Evolutionary conservation across 2,113 vertebrate genomes (phyloP), one percentile per base, ranked within the genome.

Genomic region (Amblyopsis rosae): DNA sequence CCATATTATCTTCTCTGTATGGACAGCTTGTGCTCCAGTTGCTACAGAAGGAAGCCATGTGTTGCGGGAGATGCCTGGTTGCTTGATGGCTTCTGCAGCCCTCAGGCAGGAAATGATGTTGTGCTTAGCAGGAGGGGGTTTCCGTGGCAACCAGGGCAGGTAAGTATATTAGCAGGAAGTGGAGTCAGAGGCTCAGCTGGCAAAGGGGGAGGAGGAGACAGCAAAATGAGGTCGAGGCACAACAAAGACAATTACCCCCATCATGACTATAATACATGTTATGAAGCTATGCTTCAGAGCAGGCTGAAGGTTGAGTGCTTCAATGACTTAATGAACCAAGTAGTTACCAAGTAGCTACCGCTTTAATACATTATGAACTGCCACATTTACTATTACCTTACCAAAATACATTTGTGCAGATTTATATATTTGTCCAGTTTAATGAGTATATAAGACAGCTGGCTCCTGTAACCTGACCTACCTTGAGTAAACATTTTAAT

Each of bases 121-220:
- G 58, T 72, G 61, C 68, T 77, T 58, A 53, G 76, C 57, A 55
- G 67, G 62, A 71, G 72, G 55, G 56, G 78, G 89, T 92, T 88
- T 75, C 89, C 65, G 84, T 86, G 79, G 90, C 65, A 82, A 92
- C 90, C 15, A 12, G 64, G 54, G 75, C 89, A 93, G 92, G 91
- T 92, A 85, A 86, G 58, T 65, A 64, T 77, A 80, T 82, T 72
- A 75, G 83, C 82, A 91, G 90, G 89, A 93, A 90, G 86, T 86
- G 15, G 46, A 85, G 72, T 56, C 49, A 51, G 35, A 61, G 72
- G 61, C 81, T 79, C 82, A 73, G 79, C 81, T 87, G 77, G 79
- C 71, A 76, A 65, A 75, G 61, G 9, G 72, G 62, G 62, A 35
- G 58, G 17, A 7, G 35, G 66, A 66, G 73, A 71, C 69, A 16